phyloP scores from a whole-genome alignment of 2,113 vertebrate genomes.

The Hyla sarda region DNA sequence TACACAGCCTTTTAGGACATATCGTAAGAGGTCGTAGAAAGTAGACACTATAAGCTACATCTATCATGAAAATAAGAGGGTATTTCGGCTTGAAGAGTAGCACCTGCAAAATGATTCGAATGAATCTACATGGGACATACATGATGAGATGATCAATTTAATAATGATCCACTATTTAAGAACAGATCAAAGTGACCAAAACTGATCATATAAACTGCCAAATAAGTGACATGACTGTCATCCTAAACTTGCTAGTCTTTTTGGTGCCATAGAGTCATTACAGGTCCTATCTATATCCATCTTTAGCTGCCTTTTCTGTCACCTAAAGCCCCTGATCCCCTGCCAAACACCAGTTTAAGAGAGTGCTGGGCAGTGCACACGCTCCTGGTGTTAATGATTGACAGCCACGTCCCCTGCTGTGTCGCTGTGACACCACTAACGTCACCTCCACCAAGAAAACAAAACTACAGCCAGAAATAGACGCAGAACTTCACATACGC shows the following conservation, averaged over 20 bases:
- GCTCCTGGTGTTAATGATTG: constrained; percentile 47
- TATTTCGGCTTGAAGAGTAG: background rate
- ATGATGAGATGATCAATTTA: background rate
- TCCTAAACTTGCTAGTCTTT: background rate
- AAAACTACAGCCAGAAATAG: constrained; percentile 37
- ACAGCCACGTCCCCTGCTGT: constrained; percentile 18
- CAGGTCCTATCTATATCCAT: background rate
- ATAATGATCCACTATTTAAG: background rate
- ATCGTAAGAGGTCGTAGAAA: background rate
- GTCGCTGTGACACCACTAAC: constrained; percentile 26
- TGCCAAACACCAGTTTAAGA: background rate
- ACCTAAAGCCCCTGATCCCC: background rate
- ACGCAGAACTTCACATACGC: background rate
- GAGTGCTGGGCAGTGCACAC: background rate
- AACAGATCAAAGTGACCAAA: too few species aligned
- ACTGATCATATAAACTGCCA: background rate
- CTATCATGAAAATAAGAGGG: background rate
- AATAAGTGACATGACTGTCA: background rate
- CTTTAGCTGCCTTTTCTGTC: too few species aligned
- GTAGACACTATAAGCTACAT: background rate
- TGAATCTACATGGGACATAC: background rate
- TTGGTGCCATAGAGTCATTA: background rate
- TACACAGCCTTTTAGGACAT: background rate
- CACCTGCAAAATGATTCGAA: background rate
- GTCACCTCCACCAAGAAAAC: constrained; percentile 35